phyloP scores from a whole-genome alignment of 2,797 vertebrate species.

The Monodelphis domestica region DNA sequence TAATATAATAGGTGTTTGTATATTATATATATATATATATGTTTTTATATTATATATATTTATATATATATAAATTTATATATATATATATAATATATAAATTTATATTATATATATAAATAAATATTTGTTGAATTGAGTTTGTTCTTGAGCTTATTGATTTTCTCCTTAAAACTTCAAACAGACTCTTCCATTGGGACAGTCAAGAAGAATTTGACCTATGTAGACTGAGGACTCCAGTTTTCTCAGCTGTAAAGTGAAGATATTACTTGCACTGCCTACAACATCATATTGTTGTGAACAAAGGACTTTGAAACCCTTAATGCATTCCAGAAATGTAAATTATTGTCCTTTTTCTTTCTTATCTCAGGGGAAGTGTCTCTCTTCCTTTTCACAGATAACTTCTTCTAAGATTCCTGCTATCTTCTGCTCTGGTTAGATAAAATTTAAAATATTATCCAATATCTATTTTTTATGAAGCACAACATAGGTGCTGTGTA shows the following conservation, averaged over 20 bases:
- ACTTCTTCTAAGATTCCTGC: not conserved
- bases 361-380: too few relatives aligned
- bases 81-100: too few relatives aligned
- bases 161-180: not conserved
- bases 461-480: not conserved
- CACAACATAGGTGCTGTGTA: not conserved
- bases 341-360: not conserved
- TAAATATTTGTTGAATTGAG: not conserved
- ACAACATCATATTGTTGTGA: not conserved
- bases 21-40: too few relatives aligned
- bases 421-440: not conserved
- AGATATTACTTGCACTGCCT: not conserved
- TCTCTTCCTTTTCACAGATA: too few relatives aligned
- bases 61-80: too few relatives aligned
- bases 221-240: not conserved
- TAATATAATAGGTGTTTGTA: not conserved
- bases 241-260: not conserved
- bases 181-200: not conserved
- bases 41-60: too few relatives aligned
- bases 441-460: not conserved
- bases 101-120: too few relatives aligned
- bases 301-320: not conserved
- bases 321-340: not conserved
- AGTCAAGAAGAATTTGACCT: not conserved
- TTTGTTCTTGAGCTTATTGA: not conserved